phyloP scores from a whole-genome alignment of 1,140 invertebrate genomes.

The Bombyx mandarina region DNA sequence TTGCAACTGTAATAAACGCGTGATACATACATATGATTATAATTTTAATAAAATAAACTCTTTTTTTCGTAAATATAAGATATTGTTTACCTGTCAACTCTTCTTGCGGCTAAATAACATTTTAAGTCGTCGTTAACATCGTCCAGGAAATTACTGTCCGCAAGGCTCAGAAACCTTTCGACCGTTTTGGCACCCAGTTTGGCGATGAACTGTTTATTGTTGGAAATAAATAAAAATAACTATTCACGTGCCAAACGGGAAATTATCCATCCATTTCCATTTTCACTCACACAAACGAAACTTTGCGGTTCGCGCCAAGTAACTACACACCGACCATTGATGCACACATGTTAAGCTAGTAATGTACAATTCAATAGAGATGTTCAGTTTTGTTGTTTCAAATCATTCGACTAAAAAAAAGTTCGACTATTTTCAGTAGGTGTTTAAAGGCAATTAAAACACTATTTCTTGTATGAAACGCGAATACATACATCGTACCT shows the following conservation, averaged over 20 bases:
- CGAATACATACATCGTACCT: too few relatives aligned
- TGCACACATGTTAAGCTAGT: too few relatives aligned
- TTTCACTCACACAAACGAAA: constrained; percentile 26
- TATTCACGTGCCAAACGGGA: constrained; percentile 46
- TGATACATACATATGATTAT: too few relatives aligned
- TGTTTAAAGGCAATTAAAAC: too few relatives aligned
- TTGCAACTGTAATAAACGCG: too few relatives aligned
- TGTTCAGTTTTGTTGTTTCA: too few relatives aligned
- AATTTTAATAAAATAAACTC: too few relatives aligned
- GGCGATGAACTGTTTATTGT: constrained; percentile 37
- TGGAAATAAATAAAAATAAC: constrained; percentile 43
- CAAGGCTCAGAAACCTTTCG: constrained; percentile 59
- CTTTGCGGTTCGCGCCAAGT: constrained; percentile 4
- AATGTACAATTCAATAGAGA: too few relatives aligned
- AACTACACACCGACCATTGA: constrained; percentile 1
- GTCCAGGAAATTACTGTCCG: constrained; percentile 62
- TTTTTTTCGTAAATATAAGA: constrained; percentile 17
- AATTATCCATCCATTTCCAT: constrained; percentile 61
- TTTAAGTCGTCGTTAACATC: constrained; percentile 67
- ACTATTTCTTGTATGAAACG: too few relatives aligned
- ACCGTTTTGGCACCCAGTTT: constrained; percentile 70
- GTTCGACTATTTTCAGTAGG: too few relatives aligned
- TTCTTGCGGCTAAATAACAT: constrained; percentile 61
- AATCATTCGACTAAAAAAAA: too few relatives aligned
- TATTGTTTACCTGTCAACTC: constrained; percentile 67